Percentiles rank a stretch among this genome's conserved stretches.
Conservation (phyloP, 2,113 vertebrate genomes). For the Oncorhynchus tshawytscha region DNA sequence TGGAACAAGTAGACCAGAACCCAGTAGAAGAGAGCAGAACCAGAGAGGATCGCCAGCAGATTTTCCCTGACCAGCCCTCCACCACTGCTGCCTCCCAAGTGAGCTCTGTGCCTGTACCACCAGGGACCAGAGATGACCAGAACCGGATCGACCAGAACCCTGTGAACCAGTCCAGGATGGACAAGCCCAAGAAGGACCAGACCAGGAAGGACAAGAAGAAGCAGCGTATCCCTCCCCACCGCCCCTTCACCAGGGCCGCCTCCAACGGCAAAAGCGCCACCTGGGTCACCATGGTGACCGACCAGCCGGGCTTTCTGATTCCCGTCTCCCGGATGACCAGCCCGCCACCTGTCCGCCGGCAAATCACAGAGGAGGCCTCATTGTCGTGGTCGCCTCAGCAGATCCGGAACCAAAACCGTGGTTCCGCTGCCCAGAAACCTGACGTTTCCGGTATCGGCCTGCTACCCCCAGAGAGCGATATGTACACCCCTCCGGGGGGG, state of each 20-base stretch:
- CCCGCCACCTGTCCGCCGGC: slow-evolving; percentile 31
- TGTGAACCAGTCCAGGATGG: slow-evolving; percentile 22
- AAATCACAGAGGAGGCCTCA: slow-evolving; percentile 67
- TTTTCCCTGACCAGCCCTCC: slow-evolving; percentile 12
- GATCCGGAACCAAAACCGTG: slow-evolving; percentile 20
- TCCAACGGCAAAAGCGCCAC: slow-evolving; percentile 56
- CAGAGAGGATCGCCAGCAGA: slow-evolving; percentile 12
- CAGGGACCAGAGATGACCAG: slow-evolving; percentile 24
- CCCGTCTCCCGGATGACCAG: slow-evolving; percentile 46
- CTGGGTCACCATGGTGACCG: slow-evolving; percentile 52
- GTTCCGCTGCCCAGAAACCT: neutral
- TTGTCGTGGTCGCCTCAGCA: slow-evolving; percentile 46
- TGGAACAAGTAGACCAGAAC: slow-evolving; percentile 24
- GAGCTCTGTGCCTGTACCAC: slow-evolving; percentile 10
- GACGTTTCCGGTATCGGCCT: slow-evolving; percentile 11
- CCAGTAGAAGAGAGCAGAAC: slow-evolving; percentile 67
- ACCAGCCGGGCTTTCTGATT: slow-evolving; percentile 68
- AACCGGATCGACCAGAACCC: neutral
- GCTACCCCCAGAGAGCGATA: slow-evolving; percentile 20
- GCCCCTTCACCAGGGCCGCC: slow-evolving; percentile 24
- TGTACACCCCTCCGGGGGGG: slow-evolving; percentile 38
- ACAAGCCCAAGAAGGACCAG: neutral
- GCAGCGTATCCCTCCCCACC: slow-evolving; percentile 11
- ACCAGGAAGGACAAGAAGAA: slow-evolving; percentile 24
- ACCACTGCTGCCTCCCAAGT: neutral